Conservation (phyloP, 2,888 invertebrate species). For the Macrophya alboannulata region DNA sequence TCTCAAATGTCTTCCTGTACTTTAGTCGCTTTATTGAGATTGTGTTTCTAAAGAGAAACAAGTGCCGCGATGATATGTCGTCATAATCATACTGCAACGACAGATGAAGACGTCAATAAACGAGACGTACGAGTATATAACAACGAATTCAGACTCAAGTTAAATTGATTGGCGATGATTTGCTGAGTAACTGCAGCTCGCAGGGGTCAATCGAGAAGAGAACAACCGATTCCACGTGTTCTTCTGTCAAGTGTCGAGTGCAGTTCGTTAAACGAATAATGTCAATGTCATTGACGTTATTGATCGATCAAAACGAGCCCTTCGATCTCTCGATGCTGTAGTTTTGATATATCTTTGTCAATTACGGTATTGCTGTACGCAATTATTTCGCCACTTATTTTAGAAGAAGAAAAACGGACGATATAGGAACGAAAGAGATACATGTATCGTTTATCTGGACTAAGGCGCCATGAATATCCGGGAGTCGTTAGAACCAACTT, state of each 20-base stretch:
- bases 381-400: not conserved
- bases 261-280: not conserved
- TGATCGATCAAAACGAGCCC: not conserved
- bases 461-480: conserved; percentile 43
- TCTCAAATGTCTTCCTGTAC: conserved; percentile 21
- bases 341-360: not conserved
- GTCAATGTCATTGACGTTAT: conserved; percentile 32
- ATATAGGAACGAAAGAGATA: not conserved
- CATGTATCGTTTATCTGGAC: conserved; percentile 5
- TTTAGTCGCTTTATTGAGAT: not conserved
- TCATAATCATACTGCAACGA: not conserved
- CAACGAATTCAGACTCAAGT: not conserved
- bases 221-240: conserved; percentile 21
- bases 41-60: not conserved
- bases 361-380: not conserved
- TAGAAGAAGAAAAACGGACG: not conserved
- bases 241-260: conserved; percentile 32
- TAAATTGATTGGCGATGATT: conserved; percentile 17
- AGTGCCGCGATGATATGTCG: not conserved
- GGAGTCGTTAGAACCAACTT: conserved; percentile 22
- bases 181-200: not conserved
- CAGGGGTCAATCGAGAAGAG: not conserved
- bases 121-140: not conserved
- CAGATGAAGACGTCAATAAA: conserved; percentile 16
- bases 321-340: not conserved